Percentiles rank a stretch among this genome's conserved stretches.
phyloP scores from a whole-genome alignment of 2,888 invertebrate genomes.

The Himalopsyche tibetana region DNA sequence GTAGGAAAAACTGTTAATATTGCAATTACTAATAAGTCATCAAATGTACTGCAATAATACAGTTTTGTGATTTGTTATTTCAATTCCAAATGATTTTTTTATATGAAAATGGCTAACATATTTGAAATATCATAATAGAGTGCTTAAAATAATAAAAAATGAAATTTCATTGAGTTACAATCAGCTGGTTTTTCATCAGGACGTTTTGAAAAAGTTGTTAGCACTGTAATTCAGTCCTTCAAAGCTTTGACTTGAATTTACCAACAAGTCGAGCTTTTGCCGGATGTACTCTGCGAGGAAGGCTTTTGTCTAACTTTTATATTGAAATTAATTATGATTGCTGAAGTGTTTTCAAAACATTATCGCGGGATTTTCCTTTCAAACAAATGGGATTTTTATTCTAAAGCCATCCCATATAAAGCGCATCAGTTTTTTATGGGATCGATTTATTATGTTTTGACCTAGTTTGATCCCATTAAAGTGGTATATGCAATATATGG shows the following conservation, averaged over 20 bases:
- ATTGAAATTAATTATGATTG: slow-evolving; percentile 53
- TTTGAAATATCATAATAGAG: too few relatives aligned
- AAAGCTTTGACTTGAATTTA: slow-evolving; percentile 56
- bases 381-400: slow-evolving; percentile 4
- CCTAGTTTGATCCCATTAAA: background rate
- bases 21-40: too few relatives aligned
- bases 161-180: too few relatives aligned
- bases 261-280: slow-evolving; percentile 53
- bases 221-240: slow-evolving; percentile 46
- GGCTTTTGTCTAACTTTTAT: slow-evolving; percentile 53
- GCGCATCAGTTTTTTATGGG: background rate
- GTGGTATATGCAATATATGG: too few relatives aligned
- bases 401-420: background rate
- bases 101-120: too few relatives aligned
- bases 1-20: too few relatives aligned
- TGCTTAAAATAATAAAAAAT: too few relatives aligned
- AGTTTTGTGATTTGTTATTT: too few relatives aligned
- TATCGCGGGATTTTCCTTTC: slow-evolving; percentile 33
- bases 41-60: too few relatives aligned
- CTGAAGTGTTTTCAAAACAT: slow-evolving; percentile 47
- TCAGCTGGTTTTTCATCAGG: background rate
- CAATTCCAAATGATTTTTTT: too few relatives aligned
- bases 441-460: background rate
- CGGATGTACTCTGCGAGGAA: slow-evolving; percentile 6
- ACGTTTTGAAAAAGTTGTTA: background rate